These are phyloP conservation scores for Apotomis capreana DNA, from an alignment of 2,888 invertebrate species.

Conservation along the genomic window DNA sequence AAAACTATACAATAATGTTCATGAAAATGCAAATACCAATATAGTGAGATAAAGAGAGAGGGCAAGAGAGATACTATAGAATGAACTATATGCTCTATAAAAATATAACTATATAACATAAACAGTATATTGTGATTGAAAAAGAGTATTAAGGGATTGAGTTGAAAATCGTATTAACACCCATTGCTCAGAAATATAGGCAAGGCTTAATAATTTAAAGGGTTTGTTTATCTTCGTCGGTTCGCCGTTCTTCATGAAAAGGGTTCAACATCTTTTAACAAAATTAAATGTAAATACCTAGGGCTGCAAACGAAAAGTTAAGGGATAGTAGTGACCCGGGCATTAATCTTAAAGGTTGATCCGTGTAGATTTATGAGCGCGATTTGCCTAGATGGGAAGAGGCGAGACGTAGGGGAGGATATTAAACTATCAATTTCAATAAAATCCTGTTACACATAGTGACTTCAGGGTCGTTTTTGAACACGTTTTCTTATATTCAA, in stretches of 20 bases:
- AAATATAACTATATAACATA: too few relatives aligned
- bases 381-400: background rate
- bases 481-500: background rate
- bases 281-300: constrained; percentile 15
- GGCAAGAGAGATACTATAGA: too few relatives aligned
- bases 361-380: constrained; percentile 14
- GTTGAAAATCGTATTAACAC: too few relatives aligned
- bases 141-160: too few relatives aligned
- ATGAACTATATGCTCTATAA: too few relatives aligned
- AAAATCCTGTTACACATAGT: background rate
- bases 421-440: constrained; percentile 4
- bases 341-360: constrained; percentile 8
- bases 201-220: background rate
- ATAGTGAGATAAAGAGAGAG: too few relatives aligned
- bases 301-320: constrained; percentile 5
- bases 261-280: background rate
- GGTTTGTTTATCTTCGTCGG: background rate
- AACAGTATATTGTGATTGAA: too few relatives aligned
- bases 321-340: constrained; percentile 8
- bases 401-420: background rate
- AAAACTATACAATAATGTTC: too few relatives aligned
- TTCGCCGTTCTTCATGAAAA: constrained; percentile 1
- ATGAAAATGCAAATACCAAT: too few relatives aligned
- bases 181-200: background rate
- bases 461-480: background rate